A percentile compares a stretch with the other conserved stretches of the same genome.
Conservation (phyloP, 2,888 invertebrate genomes). For the Lypha dubia region DNA sequence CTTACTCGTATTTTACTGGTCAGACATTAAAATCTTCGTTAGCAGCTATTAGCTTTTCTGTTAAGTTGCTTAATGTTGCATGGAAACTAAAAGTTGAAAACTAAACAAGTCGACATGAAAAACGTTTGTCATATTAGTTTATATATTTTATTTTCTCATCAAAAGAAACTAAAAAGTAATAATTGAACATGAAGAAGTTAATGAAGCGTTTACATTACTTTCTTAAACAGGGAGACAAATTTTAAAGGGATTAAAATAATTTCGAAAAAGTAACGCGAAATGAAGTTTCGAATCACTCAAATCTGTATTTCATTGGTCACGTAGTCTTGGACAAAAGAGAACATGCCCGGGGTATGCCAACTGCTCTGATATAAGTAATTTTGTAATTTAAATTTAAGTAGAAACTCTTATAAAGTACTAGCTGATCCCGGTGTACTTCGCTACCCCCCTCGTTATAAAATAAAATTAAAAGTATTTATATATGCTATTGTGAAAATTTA, state of each 20-base stretch:
- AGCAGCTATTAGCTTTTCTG: constrained; percentile 51
- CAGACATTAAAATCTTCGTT: constrained; percentile 37
- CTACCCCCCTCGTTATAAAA: too few relatives aligned
- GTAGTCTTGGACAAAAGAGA: too few relatives aligned
- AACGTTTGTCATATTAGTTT: not conserved
- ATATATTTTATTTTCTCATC: not conserved
- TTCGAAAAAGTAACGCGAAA: too few relatives aligned
- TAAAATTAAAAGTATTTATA: too few relatives aligned
- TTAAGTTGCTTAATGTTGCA: constrained; percentile 45
- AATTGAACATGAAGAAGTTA: constrained; percentile 16
- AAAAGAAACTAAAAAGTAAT: constrained; percentile 14
- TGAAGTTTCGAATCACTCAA: too few relatives aligned
- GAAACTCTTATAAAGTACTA: not conserved
- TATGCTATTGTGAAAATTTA: too few relatives aligned
- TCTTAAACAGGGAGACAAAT: not conserved
- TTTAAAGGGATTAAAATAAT: too few relatives aligned
- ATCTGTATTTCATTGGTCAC: too few relatives aligned
- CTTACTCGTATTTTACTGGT: constrained; percentile 12
- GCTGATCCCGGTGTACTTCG: too few relatives aligned
- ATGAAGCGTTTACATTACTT: constrained; percentile 7
- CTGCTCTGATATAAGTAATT: too few relatives aligned
- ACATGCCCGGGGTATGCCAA: not conserved
- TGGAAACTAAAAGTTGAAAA: constrained; percentile 4
- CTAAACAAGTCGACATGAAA: constrained; percentile 9
- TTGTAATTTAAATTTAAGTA: not conserved